Base-by-base conservation (phyloP, 2,797 vertebrate genomes). In the Tiaroga cobitis region DNA sequence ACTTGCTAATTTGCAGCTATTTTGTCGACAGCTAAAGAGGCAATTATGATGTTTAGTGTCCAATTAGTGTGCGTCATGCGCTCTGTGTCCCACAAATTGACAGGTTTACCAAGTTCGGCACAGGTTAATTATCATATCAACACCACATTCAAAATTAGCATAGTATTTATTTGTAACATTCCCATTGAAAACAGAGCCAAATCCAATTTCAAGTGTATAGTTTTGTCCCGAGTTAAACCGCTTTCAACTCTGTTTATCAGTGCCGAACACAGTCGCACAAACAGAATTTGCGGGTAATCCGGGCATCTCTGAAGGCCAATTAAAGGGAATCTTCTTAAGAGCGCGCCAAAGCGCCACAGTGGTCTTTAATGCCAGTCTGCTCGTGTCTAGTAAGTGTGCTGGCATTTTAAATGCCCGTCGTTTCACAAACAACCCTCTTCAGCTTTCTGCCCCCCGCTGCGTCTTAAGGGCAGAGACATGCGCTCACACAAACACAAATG, bases 391-490 rank as follows among this genome's bases (percentile, higher is more conserved):
- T 65, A 61, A 83, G 76, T 83, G 84, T 81, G 68, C 65, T 74
- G 83, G 83, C 85, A 85, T 87, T 89, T 88, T 88, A 69, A 75
- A 82, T 61, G 80, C 59, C 84, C 80, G 13, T 65, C 26, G 37
- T 63, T 87, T 76, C 81, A 81, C 73, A 88, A 87, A 84, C 87
- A 80, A 34, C 72, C 74, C 87, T 89, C 82, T 85, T 89, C 89
- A 77, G 77, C 49, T 74, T 65, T 81, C 16, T 54, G 81, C 85
- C 80, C 81, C 89, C 88, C 41, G 83, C 87, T 80, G 88, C 37
- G 86, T 87, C 86, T 72, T 85, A 85, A 90, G 73, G 80, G 61
- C 81, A 41, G 80, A 72, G 37, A 75, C 84, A 65, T 29, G 26
- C 61, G 3, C 61, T 65, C 76, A 77, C 68, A 39, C 34, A 34